phyloP scores from a whole-genome alignment of 64 coral and sea anemone species.

The Montipora foliosa region DNA sequence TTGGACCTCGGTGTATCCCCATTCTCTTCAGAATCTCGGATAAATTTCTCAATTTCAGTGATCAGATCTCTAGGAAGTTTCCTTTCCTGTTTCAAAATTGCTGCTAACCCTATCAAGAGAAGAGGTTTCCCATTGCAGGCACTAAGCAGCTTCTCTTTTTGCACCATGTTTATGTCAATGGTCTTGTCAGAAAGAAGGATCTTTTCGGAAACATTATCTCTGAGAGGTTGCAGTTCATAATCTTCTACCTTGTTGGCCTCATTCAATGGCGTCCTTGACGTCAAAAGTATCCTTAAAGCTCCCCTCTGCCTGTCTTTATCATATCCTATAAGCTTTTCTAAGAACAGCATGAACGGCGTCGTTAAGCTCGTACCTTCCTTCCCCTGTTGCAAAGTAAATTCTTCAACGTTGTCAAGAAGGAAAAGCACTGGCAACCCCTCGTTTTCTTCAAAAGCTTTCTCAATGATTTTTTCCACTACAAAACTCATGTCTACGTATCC shows the following conservation, averaged over 20 bases:
- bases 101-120: neutral
- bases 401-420: neutral
- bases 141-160: no score
- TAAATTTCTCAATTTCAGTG: neutral
- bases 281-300: neutral
- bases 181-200: neutral
- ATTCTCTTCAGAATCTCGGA: neutral
- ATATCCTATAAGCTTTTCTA: neutral
- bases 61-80: neutral
- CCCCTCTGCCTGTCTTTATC: no score
- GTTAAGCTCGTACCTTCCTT: constrained; percentile 4
- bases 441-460: neutral
- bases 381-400: neutral
- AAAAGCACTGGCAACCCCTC: neutral
- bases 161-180: neutral
- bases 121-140: neutral
- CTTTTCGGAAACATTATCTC: neutral
- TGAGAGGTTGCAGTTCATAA: neutral
- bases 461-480: neutral
- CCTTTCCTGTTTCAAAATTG: neutral
- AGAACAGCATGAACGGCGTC: neutral
- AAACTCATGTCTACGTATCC: no score
- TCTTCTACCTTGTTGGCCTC: neutral
- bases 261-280: neutral
- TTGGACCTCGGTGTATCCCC: neutral